Conservation (phyloP, 2,797 vertebrate genomes). For the Phataginus tetradactyla region DNA sequence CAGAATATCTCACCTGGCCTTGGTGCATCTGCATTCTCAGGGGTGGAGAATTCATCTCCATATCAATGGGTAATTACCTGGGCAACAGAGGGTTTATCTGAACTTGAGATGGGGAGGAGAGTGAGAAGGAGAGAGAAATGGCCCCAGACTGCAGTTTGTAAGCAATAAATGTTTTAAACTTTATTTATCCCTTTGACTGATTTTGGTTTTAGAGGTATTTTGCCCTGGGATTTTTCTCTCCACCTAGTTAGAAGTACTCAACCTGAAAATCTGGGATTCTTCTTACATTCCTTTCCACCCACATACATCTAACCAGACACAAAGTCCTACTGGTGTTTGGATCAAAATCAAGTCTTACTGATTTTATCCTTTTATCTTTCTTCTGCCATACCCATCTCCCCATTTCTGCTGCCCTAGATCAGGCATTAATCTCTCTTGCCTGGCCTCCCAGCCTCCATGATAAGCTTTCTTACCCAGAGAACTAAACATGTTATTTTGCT, state of each 20-base stretch:
- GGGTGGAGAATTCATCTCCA: too few species aligned
- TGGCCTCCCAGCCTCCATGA: background rate
- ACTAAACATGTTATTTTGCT: background rate
- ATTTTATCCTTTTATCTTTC: background rate
- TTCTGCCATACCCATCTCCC: background rate
- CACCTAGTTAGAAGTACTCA: background rate
- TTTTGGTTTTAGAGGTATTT: too few species aligned
- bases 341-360: slow-evolving; percentile 31
- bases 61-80: too few species aligned
- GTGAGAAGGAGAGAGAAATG: too few species aligned
- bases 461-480: background rate
- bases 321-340: background rate
- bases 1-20: too few species aligned
- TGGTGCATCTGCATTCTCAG: too few species aligned
- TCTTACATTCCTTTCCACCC: background rate
- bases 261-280: background rate
- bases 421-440: background rate
- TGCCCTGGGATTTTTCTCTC: too few species aligned
- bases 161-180: too few species aligned
- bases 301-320: slow-evolving; percentile 17
- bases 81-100: too few species aligned
- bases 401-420: background rate
- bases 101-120: too few species aligned
- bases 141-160: too few species aligned
- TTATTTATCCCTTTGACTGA: too few species aligned